These are phyloP conservation scores for Zaprionus ornatus DNA, from an alignment of 1,140 invertebrate genomes.

Conservation along the genomic window DNA sequence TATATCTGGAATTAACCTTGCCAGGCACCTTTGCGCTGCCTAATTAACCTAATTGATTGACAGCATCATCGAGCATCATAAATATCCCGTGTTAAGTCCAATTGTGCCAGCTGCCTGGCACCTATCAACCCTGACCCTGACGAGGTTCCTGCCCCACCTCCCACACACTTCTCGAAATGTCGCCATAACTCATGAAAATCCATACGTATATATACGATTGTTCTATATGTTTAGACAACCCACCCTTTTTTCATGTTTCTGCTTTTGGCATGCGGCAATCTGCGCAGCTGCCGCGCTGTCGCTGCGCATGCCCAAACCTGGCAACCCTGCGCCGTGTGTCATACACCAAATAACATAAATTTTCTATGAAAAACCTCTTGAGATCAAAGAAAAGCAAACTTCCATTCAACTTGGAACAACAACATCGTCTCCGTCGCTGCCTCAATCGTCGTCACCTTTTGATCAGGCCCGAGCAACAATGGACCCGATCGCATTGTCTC, in stretches of 20 bases:
- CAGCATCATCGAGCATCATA: not conserved
- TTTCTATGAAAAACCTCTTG: constrained; percentile 73
- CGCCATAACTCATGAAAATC: constrained; percentile 50
- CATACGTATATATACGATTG: constrained; percentile 9
- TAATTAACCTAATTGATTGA: constrained; percentile 1
- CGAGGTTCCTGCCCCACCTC: constrained; percentile 18
- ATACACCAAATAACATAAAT: constrained; percentile 66
- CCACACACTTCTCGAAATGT: constrained; percentile 37
- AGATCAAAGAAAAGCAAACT: constrained; percentile 57
- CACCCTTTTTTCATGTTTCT: constrained; percentile 47
- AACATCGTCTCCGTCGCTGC: constrained; percentile 26
- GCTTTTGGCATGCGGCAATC: constrained; percentile 49
- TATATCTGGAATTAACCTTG: no score
- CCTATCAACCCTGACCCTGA: not conserved
- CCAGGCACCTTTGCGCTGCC: not conserved
- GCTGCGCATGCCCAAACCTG: constrained; percentile 38
- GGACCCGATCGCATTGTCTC: constrained; percentile 59
- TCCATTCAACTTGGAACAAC: constrained; percentile 53
- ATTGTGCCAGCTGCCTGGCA: constrained; percentile 13
- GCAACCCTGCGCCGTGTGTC: constrained; percentile 33
- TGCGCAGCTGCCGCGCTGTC: constrained; percentile 56
- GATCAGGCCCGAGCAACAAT: constrained; percentile 56
- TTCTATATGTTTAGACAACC: constrained; percentile 19
- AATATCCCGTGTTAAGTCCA: not conserved
- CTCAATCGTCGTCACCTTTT: constrained; percentile 41